Evolutionary conservation across 2,797 vertebrate genomes (phyloP), one percentile per base, ranked within the genome.

Genomic region (Amblyopsis hoosieri): DNA sequence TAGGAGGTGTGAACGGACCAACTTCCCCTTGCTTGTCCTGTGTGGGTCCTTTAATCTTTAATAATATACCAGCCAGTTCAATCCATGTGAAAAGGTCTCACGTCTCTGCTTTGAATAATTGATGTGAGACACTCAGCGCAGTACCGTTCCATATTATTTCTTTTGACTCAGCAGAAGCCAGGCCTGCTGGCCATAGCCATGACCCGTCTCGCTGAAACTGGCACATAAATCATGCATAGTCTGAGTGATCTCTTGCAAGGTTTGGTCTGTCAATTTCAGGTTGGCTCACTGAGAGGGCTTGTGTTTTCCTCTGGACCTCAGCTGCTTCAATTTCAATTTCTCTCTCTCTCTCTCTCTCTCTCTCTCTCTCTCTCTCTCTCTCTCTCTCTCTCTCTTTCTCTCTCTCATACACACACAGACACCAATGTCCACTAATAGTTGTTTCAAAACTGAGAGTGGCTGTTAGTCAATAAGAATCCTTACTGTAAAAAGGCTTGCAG

Each of bases 161-260:
- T 75, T 45, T 56, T 74, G 78, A 79, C 62, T 81, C 73, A 67
- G 77, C 76, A 67, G 37, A 64, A 61, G 48, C 7, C 23, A 19
- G 45, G n/a, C 23, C 51, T 50, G 42, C 56, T 49, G 68, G 29
- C 29, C 57, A 11, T 52, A 59, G 65, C 57, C 46, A 62, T 42
- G 53, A 68, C 66, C 68, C 3, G 4, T 69, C 55, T 77, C 59
- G 31, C 13, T 68, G 62, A 69, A 59, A 64, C n/a, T 66, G 29
- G 9, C 19, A 50, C 51, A 67, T 85, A 53, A 87, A 89, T 87
- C 64, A 83, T 84, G 71, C n/a, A 86, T 69, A 37, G 1, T 45
- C 45, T 49, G 67, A 87, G 71, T 63, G 58, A 73, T 71, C 58
- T 55, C 71, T 77, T 54, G 33, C 17, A 57, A 59, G 60, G 13